A percentile compares a stretch with the other conserved stretches of the same genome.
These are phyloP conservation scores for Himalopsyche anomala DNA, from an alignment of 2,888 invertebrate species.

Conservation along the genomic window DNA sequence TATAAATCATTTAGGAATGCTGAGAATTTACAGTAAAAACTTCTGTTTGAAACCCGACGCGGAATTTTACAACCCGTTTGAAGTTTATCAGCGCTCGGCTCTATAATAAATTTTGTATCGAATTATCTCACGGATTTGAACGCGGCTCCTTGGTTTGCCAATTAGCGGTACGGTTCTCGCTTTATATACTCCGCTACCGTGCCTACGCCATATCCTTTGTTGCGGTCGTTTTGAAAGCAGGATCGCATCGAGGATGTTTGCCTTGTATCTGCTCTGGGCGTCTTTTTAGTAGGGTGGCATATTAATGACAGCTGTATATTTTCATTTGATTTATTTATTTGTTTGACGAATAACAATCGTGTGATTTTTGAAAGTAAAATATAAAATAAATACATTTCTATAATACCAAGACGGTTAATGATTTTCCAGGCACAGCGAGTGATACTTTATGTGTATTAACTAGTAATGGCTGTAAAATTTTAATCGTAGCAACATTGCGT, in stretches of 20 bases:
- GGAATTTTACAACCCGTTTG: slow-evolving; percentile 4
- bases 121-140: slow-evolving; percentile 32
- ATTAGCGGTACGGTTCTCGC: slow-evolving; percentile 19
- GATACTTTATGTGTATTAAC: too few species aligned
- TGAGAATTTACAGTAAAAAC: not conserved
- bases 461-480: too few species aligned
- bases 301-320: too few species aligned
- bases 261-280: not conserved
- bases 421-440: too few species aligned
- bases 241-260: not conserved
- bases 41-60: not conserved
- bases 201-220: slow-evolving; percentile 10
- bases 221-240: not conserved
- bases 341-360: too few species aligned
- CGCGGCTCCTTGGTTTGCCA: not conserved
- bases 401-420: too few species aligned
- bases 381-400: too few species aligned
- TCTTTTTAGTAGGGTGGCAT: not conserved
- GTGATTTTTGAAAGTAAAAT: too few species aligned
- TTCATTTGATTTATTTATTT: too few species aligned
- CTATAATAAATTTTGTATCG: slow-evolving; percentile 2
- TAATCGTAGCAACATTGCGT: too few species aligned
- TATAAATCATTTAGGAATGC: slow-evolving; percentile 24
- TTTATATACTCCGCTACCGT: slow-evolving; percentile 1
- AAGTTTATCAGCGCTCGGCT: not conserved